Evolutionary conservation across 2,888 invertebrate genomes (phyloP).

Genomic region (Azorinus chamasolen): DNA sequence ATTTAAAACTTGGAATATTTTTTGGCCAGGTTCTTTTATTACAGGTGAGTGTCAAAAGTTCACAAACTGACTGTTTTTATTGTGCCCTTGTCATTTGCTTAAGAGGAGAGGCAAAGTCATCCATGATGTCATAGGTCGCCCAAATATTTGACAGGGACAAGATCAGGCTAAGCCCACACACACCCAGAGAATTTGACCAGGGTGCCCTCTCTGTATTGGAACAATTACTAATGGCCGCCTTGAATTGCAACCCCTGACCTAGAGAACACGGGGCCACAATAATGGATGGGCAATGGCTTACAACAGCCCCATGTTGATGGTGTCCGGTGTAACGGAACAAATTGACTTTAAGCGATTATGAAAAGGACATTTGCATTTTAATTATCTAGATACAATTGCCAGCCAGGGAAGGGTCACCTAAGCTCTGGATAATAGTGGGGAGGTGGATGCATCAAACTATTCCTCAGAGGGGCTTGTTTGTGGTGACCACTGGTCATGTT

Average conservation of each 20-base stretch:
- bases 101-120: conserved; percentile 26
- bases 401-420: conserved; percentile 49
- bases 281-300: conserved; percentile 21
- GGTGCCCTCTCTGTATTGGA: conserved; percentile 38
- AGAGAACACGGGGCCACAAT: conserved; percentile 26
- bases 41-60: conserved; percentile 60
- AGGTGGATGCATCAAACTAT: conserved; percentile 37
- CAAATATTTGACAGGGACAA: conserved; percentile 66
- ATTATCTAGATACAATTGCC: conserved; percentile 59
- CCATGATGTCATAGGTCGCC: conserved; percentile 63
- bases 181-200: conserved; percentile 32
- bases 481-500: not conserved
- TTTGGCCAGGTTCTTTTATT: conserved; percentile 10
- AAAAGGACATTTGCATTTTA: conserved; percentile 69
- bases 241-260: conserved; percentile 57
- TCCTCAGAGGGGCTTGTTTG: conserved; percentile 1
- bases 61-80: conserved; percentile 40
- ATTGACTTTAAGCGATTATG: conserved; percentile 67
- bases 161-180: conserved; percentile 62
- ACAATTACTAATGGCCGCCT: conserved; percentile 61
- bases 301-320: conserved; percentile 28
- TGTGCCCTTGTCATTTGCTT: conserved; percentile 46
- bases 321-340: conserved; percentile 61
- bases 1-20: conserved; percentile 29
- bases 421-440: not conserved